Conservation (phyloP, 2,888 invertebrate genomes). For the Apomyelois bistriatella region DNA sequence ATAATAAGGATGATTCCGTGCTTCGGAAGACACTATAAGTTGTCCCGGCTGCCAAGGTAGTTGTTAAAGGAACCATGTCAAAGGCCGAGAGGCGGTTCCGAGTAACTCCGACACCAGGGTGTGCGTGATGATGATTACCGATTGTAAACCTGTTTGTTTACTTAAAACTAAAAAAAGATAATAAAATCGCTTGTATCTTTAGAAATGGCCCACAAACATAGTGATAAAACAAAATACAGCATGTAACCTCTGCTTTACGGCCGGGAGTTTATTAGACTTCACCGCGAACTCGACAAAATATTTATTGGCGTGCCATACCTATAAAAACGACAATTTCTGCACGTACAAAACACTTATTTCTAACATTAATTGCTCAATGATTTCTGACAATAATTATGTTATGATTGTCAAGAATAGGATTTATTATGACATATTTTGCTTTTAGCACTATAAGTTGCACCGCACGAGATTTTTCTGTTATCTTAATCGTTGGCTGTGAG, state of each 20-base stretch:
- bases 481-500: too few species aligned
- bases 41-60: too few species aligned
- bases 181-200: not conserved
- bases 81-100: too few species aligned
- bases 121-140: too few species aligned
- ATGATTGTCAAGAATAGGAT: not conserved
- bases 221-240: constrained; percentile 34
- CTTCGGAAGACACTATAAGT: too few species aligned
- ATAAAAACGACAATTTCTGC: constrained; percentile 25
- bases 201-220: constrained; percentile 6
- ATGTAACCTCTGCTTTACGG: constrained; percentile 32
- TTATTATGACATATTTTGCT: too few species aligned
- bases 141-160: too few species aligned
- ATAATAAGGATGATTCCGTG: too few species aligned
- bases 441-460: too few species aligned
- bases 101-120: too few species aligned
- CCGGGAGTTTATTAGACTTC: constrained; percentile 28
- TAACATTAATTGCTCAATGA: constrained; percentile 1
- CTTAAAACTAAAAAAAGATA: not conserved
- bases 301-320: constrained; percentile 30
- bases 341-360: constrained; percentile 4
- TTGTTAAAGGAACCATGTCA: too few species aligned
- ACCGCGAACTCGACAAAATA: constrained; percentile 35
- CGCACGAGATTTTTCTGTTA: too few species aligned
- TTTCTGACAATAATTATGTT: not conserved